Evolutionary conservation across 1,140 invertebrate genomes (phyloP), one percentile per base, ranked within the genome.

Genomic region (Dolichoris vasculosae): DNA sequence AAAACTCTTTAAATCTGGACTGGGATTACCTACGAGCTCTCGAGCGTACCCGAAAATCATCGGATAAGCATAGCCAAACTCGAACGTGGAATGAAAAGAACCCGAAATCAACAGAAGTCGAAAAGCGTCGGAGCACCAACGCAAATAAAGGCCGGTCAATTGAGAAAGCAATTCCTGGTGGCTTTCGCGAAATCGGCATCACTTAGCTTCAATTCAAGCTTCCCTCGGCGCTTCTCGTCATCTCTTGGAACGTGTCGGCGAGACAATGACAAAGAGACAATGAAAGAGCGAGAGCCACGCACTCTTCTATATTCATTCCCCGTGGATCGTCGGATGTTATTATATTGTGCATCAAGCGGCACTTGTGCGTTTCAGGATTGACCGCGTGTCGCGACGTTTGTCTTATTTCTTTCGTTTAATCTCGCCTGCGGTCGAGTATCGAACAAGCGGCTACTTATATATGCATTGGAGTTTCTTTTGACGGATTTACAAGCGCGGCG

Each of bases 171-270:
- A 76, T 76, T 69, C 3, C 26, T 13, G 46, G 26, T 17, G 43
- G 46, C 26, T 32, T 51, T 63, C 67, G 77, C 51, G 77, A 79
- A 79, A 79, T 79, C 48, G 77, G 32, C 77, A 63, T 63, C 77
- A 77, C 75, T 77, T 77, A 77, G 30, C 75, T 76, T 48, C 43
- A 48, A 76, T 76, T 77, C 75, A 55, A 51, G 15, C 46, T 77
- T 23, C 30, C 43, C 38, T 43, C 20, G 69, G 69, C 69, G 23
- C 40, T 43, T 73, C 38, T 73, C 75, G 32, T 77, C 75, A 46
- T 77, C 75, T 59, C 55, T 23, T 13, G 55, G 55, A 59, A 59
- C 55, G 13, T 13, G 11, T 51, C 69, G 69, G 32, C 67, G 67
- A 20, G 30, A 13, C 32, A 59, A 59, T 20, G 4, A 26, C 55